Base-by-base conservation (phyloP, 2,797 vertebrate species). In the Propithecus deckenii region DNA sequence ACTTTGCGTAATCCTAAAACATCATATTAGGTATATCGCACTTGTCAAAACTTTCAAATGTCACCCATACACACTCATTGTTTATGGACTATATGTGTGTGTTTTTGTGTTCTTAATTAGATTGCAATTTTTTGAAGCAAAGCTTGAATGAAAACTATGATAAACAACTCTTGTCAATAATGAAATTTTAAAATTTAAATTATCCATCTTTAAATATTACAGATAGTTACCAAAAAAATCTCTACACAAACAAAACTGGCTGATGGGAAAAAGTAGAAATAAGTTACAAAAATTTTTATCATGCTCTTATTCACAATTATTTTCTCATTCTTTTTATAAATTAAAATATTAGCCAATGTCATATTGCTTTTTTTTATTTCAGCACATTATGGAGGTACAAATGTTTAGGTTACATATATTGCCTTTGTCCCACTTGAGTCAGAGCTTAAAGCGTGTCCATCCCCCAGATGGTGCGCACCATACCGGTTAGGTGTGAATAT, bases 11-110 rank as follows among this genome's bases (percentile, higher is more conserved):
- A 35, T 32, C 4, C 15, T 63, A 78, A 46, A 86, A 67, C 20
- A 35, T 22, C 52, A 52, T 28, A 48, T 43, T 61, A 75, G 3
- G 22, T 55, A 30, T 46, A 52, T 2, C 14, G 32, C 12, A 63
- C 4, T 41, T 63, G 65, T n/a, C 12, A 43, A n/a, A 38, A 1
- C 14, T 48, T 20, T 69, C 5, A 57, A 46, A 4, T 2, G 3
- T 12, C 6, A 20, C 38, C 0, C 4, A 1, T 3, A 50, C 38
- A 38, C 0, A 23, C 5, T 50, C n/a, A 65, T 14, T n/a, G n/a
- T 2, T 43, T 50, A 41, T 32, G 38, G 13, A 15, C 14, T 55
- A 15, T 55, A 14, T 41, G 7, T 79, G 1, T 10, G 0, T 15
- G 0, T 41, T n/a, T 35, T 7, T 59, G 2, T 18, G 11, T 79